phyloP scores from a whole-genome alignment of 2,888 invertebrate species.

The Spicauda simplicius region DNA sequence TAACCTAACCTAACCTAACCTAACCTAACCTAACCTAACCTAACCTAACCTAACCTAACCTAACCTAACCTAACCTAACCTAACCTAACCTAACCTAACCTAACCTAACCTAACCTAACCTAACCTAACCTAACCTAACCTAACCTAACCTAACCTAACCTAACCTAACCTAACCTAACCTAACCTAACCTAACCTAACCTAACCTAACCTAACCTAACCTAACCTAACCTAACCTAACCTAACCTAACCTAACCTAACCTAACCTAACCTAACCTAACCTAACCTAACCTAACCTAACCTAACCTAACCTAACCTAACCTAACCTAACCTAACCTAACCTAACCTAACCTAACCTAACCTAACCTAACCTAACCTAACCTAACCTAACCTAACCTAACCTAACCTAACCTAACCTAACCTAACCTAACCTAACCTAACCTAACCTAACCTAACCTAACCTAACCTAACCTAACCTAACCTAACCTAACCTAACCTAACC shows the following conservation, averaged over 20 bases:
- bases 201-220: constrained; percentile 47
- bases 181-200: constrained; percentile 47
- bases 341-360: constrained; percentile 47
- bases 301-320: constrained; percentile 47
- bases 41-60: constrained; percentile 47
- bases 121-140: constrained; percentile 46
- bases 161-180: constrained; percentile 46
- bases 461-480: constrained; percentile 46
- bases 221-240: constrained; percentile 46
- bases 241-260: constrained; percentile 47
- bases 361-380: constrained; percentile 46
- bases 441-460: constrained; percentile 47
- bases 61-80: constrained; percentile 46
- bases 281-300: constrained; percentile 47
- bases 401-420: constrained; percentile 47
- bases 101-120: constrained; percentile 47
- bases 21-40: constrained; percentile 46
- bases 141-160: constrained; percentile 47
- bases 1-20: constrained; percentile 47
- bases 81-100: constrained; percentile 47
- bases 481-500: constrained; percentile 47
- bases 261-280: constrained; percentile 46
- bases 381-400: constrained; percentile 47
- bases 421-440: constrained; percentile 46
- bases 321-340: constrained; percentile 46